Evolutionary conservation across 1,140 invertebrate genomes (phyloP).

Genomic region (Cherax destructor): DNA sequence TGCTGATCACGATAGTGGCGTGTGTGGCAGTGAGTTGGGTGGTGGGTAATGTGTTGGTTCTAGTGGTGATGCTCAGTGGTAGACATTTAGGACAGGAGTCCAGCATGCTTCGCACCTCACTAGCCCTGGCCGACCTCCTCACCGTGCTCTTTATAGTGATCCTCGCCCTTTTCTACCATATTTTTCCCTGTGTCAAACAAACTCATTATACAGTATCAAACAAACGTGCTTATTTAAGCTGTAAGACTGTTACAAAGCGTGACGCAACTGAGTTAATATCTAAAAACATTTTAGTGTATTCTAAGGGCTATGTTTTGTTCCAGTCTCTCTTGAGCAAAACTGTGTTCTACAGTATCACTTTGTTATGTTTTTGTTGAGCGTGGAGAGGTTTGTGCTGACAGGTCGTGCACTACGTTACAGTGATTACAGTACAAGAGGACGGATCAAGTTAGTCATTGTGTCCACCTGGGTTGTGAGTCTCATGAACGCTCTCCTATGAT

Average conservation of each 20-base stretch:
- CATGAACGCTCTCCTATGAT: background rate
- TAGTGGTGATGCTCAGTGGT: background rate
- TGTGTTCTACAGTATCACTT: background rate
- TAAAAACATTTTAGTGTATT: background rate
- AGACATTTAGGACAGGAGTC: background rate
- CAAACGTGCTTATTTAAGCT: background rate
- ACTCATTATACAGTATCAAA: background rate
- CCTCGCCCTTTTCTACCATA: background rate
- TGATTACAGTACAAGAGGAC: background rate
- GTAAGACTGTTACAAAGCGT: background rate
- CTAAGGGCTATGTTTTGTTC: background rate
- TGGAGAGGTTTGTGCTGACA: background rate
- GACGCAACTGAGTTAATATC: background rate
- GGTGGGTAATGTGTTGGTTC: background rate
- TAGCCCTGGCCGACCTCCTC: background rate
- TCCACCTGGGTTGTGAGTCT: background rate
- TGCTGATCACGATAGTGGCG: background rate
- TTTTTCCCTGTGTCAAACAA: background rate
- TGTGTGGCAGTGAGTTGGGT: background rate
- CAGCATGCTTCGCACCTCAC: background rate
- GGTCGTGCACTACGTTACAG: background rate
- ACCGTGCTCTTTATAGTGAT: background rate
- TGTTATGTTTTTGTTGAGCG: background rate
- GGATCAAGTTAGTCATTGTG: background rate
- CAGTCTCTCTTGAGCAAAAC: background rate